Evolutionary conservation across 2,888 invertebrate genomes (phyloP), one percentile per base, ranked within the genome.

Genomic region (Cinara cedri): DNA sequence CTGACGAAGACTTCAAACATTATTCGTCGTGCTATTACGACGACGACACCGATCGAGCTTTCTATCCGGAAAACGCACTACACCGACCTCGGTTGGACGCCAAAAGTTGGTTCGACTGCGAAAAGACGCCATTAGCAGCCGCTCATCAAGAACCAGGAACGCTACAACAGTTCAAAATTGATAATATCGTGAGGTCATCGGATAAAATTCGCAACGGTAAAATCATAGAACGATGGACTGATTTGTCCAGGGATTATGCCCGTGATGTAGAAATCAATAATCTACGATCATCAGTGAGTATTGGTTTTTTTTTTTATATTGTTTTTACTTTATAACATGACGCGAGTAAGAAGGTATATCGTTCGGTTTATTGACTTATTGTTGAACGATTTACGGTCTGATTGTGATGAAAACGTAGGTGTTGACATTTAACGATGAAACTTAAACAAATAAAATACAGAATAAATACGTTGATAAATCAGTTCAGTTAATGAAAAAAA

Each of bases 1-100:
- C 74, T 63, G 74, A 75, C 63, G 74, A 75, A 75, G 74, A 75
- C 63, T 75, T 75, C 74, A 75, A 75, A 65, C 63, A 75, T 65
- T 75, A 75, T 75, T 75, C 74, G 74, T 75, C 74, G 74, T 75
- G 74, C 63, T 78, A 78, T 68, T 78, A 78, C 78, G 78, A 78
- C 78, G 78, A 78, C 78, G 68, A 66, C 49, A n/a, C 60, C 34
- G 78, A 78, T 26, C 68, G 70, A 24, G 78, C 78, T 21, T 78
- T 78, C 24, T 78, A 78, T 70, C 78, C 78, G 10, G 78, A 78
- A 51, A 68, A 78, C 68, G 51, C 24, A n/a, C 74, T 62, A 19
- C 72, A 75, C 24, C 74, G 34, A 34, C 14, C 11, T 21, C 74
- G 51, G 13, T 54, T 65, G 54, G 63, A 42, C 19, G 42, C 34